Conservation (phyloP, 2,113 vertebrate genomes). For the Empidonax alnorum region DNA sequence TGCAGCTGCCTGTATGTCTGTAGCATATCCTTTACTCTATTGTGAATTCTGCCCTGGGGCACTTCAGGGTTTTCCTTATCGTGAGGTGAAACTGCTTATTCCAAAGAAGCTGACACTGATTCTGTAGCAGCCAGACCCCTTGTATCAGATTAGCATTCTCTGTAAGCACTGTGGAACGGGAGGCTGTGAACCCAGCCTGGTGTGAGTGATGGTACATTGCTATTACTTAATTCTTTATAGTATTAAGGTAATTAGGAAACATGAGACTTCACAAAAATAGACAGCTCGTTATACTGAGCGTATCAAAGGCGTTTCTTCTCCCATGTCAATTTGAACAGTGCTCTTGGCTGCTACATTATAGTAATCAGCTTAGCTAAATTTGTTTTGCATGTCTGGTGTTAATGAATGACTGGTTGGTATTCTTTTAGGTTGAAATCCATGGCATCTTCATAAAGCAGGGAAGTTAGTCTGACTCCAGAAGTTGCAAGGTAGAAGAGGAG, state of each 20-base stretch:
- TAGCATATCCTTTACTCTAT: neutral
- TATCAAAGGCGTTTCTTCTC: slow-evolving; percentile 54
- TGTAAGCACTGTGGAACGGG: neutral
- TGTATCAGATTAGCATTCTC: neutral
- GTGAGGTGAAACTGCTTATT: neutral
- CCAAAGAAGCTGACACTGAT: neutral
- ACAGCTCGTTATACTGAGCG: slow-evolving; percentile 17
- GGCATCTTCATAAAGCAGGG: neutral
- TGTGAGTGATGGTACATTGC: slow-evolving; percentile 16
- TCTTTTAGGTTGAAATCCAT: slow-evolving; percentile 41
- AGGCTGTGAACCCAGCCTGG: neutral
- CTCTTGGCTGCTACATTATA: slow-evolving; percentile 57
- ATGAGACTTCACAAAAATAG: slow-evolving; percentile 53
- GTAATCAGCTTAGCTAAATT: slow-evolving; percentile 71
- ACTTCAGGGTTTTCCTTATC: neutral
- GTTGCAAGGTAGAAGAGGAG: neutral
- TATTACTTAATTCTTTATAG: slow-evolving; percentile 60
- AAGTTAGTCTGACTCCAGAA: neutral
- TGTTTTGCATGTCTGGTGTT: slow-evolving; percentile 61
- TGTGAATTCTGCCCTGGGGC: neutral
- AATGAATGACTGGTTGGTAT: slow-evolving; percentile 40
- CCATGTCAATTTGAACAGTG: slow-evolving; percentile 54
- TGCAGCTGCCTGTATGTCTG: neutral
- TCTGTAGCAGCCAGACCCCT: neutral
- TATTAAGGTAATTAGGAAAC: slow-evolving; percentile 66